Base-by-base conservation (phyloP, 2,113 vertebrate species). In the Gallinago paraguaiae region DNA sequence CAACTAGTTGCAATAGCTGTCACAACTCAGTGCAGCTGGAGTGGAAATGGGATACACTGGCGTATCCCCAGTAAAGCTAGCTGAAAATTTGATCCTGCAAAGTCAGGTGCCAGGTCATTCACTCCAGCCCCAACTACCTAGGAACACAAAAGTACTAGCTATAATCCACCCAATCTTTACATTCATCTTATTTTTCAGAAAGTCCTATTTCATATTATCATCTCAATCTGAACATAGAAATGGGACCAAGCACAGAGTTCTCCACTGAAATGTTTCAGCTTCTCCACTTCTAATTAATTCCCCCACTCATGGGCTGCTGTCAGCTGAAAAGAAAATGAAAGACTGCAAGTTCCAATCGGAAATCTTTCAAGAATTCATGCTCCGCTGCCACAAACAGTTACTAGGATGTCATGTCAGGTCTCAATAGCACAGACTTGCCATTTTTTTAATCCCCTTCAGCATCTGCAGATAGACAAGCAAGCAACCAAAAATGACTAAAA, bases 291-390 rank as follows among this genome's bases (percentile, higher is more conserved):
- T 54, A 82, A 95, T 94, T 94, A 92, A 72, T 84, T 89, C 65
- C 22, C 64, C 9, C 68, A 78, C 57, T 76, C 41, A 85, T 13
- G 46, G 59, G 48, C n/a, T 77, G 69, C 91, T 95, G 94, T 92
- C 68, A 97, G 77, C 50, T 93, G 86, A 95, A 67, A 57, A 88
- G 82, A 90, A 88, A 96, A 90, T 56, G 59, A 92, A 92, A 46
- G 77, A 94, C 71, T 96, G 46, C 59, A 96, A 92, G 69, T 85
- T 84, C 57, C 63, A 56, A 63, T 51, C 60, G 93, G 91, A 95
- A 93, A 95, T 48, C 59, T 77, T 86, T 88, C 82, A 50, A 59
- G 68, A 93, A 24, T 27, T 30, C 19, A 61, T 8, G 64, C 81
- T 94, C 27, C 8, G 4, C 80, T 93, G 64, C 41, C 82, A 88